phyloP scores from a whole-genome alignment of 2,888 invertebrate genomes.

The Tipula unca region DNA sequence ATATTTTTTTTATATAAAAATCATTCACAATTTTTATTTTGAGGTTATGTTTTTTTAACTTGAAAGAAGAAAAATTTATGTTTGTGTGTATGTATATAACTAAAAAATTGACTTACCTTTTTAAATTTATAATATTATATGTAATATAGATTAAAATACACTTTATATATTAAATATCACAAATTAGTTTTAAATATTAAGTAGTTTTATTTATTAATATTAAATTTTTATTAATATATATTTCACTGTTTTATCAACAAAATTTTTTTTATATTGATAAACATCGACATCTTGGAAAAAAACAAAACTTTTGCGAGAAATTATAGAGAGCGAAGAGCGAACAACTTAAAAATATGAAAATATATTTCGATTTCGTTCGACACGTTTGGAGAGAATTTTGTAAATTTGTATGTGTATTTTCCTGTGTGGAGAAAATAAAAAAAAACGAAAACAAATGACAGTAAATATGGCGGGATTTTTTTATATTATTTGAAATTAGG shows the following conservation, averaged over 20 bases:
- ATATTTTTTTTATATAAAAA: not conserved
- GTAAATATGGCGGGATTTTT: not conserved
- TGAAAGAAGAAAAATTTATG: not conserved
- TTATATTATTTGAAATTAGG: conserved; percentile 8
- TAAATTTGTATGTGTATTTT: not conserved
- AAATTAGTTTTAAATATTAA: not conserved
- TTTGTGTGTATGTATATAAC: not conserved
- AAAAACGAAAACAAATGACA: not conserved
- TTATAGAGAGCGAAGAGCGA: not conserved
- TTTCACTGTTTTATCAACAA: conserved; percentile 9
- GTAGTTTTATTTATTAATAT: not conserved
- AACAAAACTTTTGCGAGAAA: not conserved
- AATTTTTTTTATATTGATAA: conserved; percentile 17
- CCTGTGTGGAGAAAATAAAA: not conserved
- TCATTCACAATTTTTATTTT: not conserved
- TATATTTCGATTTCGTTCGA: not conserved
- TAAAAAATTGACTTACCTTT: not conserved
- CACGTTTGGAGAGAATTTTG: not conserved
- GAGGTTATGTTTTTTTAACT: not conserved
- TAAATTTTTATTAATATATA: not conserved
- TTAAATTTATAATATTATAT: not conserved
- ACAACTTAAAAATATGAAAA: not conserved
- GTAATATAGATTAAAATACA: not conserved
- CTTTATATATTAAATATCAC: not conserved
- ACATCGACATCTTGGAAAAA: conserved; percentile 17